phyloP scores from a whole-genome alignment of 2,113 vertebrate genomes.

The Oryzias curvinotus region DNA sequence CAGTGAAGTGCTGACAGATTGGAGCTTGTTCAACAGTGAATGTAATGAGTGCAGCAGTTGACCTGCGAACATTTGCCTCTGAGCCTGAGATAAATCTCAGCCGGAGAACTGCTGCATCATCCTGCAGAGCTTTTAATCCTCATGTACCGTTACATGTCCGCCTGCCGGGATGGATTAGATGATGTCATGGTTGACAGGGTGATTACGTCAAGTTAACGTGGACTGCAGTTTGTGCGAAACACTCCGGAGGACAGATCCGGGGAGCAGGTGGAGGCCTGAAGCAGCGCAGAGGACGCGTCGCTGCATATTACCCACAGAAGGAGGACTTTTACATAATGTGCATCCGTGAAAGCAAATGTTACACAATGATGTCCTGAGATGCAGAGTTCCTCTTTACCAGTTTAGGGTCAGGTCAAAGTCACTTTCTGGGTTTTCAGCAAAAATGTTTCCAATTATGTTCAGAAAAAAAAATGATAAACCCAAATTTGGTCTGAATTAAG shows the following conservation, averaged over 20 bases:
- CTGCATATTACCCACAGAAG: slow-evolving; percentile 2
- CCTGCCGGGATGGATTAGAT: slow-evolving; percentile 16
- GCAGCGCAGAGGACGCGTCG: slow-evolving; percentile 19
- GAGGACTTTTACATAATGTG: neutral
- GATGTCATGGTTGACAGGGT: slow-evolving; percentile 15
- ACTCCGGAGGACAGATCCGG: slow-evolving; percentile 7
- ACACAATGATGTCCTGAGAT: neutral
- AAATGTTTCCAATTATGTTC: too few relatives aligned
- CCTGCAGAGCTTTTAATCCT: slow-evolving; percentile 7
- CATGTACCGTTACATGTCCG: slow-evolving; percentile 18
- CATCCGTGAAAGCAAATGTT: neutral
- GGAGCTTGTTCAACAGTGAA: neutral
- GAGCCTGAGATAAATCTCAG: slow-evolving; percentile 2
- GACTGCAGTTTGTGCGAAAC: slow-evolving; percentile 14
- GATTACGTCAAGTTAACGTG: slow-evolving; percentile 30
- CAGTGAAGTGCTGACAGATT: too few relatives aligned
- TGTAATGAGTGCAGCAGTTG: neutral
- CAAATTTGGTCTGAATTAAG: too few relatives aligned
- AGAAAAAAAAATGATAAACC: too few relatives aligned
- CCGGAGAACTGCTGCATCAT: slow-evolving; percentile 11
- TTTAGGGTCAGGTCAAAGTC: too few relatives aligned
- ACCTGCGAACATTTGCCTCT: neutral
- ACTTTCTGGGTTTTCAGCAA: too few relatives aligned
- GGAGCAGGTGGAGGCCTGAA: slow-evolving; percentile 49
- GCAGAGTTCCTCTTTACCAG: too few relatives aligned